phyloP scores from a whole-genome alignment of 2,113 vertebrate species.

The Castor canadensis region DNA sequence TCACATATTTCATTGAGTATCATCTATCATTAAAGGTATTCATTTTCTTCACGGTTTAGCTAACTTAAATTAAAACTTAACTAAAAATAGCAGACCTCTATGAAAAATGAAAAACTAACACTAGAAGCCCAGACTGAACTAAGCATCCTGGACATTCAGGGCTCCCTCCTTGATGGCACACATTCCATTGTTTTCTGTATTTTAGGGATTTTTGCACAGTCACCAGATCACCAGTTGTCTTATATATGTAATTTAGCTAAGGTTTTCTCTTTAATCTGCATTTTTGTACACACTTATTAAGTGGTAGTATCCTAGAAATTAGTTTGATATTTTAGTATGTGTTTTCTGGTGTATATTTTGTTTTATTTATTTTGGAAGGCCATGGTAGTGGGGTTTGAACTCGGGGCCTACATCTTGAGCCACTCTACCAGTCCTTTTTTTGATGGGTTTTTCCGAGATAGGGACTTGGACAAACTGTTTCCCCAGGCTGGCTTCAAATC shows the following conservation, averaged over 20 bases:
- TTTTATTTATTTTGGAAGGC: no score
- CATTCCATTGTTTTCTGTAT: background rate
- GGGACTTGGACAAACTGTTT: no score
- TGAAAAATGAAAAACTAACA: constrained; percentile 31
- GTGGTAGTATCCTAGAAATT: background rate
- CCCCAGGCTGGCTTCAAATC: no score
- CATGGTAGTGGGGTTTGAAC: no score
- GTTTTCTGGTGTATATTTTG: background rate
- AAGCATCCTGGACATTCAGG: background rate
- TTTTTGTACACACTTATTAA: background rate
- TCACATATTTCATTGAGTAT: background rate
- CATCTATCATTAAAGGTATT: background rate
- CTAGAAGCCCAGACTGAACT: background rate
- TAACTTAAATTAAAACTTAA: no score
- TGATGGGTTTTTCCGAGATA: no score
- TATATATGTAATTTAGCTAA: background rate
- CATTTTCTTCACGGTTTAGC: constrained; percentile 6
- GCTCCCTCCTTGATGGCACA: background rate
- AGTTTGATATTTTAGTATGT: background rate
- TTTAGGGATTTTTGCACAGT: background rate
- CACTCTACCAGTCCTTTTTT: no score
- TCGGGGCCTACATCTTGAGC: no score
- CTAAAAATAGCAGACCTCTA: constrained; percentile 18
- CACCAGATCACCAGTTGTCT: background rate
- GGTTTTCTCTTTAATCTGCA: background rate